Evolutionary conservation across 2,888 invertebrate genomes (phyloP).

Genomic region (Bellardia bayeri): DNA sequence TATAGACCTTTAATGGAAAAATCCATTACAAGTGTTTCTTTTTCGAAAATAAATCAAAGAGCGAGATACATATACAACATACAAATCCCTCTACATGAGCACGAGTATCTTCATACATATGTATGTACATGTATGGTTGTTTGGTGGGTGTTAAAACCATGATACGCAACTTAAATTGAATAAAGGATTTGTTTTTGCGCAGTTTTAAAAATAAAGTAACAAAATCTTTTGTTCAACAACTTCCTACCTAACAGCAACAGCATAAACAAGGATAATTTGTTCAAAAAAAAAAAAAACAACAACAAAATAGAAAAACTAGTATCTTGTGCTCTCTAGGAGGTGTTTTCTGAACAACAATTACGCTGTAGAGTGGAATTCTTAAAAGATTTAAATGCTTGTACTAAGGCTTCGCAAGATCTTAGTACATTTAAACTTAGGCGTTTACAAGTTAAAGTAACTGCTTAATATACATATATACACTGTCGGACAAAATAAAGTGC

Average conservation of each 20-base stretch:
- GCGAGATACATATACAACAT: neutral
- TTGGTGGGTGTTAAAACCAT: constrained; percentile 61
- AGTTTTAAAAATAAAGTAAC: constrained; percentile 22
- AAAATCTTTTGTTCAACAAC: neutral
- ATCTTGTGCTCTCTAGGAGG: constrained; percentile 40
- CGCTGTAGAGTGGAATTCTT: constrained; percentile 5
- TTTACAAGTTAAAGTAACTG: constrained; percentile 51
- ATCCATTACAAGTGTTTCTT: constrained; percentile 49
- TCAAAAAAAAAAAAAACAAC: neutral
- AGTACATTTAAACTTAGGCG: constrained; percentile 25
- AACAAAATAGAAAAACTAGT: neutral
- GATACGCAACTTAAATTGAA: constrained; percentile 58
- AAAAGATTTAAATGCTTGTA: neutral
- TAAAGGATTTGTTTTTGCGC: constrained; percentile 56
- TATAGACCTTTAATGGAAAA: constrained; percentile 11
- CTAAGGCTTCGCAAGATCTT: neutral
- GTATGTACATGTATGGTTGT: neutral
- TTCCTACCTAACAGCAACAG: neutral
- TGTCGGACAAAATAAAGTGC: too few species aligned
- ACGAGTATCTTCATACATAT: neutral
- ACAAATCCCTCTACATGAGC: neutral
- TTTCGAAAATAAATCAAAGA: neutral
- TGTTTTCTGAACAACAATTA: constrained; percentile 28
- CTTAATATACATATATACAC: neutral
- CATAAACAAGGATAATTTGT: constrained; percentile 30